These are phyloP conservation scores for Ephydatia muelleri DNA, from an alignment of 37 sponge, comb jelly and placozoan species.

Conservation along the genomic window DNA sequence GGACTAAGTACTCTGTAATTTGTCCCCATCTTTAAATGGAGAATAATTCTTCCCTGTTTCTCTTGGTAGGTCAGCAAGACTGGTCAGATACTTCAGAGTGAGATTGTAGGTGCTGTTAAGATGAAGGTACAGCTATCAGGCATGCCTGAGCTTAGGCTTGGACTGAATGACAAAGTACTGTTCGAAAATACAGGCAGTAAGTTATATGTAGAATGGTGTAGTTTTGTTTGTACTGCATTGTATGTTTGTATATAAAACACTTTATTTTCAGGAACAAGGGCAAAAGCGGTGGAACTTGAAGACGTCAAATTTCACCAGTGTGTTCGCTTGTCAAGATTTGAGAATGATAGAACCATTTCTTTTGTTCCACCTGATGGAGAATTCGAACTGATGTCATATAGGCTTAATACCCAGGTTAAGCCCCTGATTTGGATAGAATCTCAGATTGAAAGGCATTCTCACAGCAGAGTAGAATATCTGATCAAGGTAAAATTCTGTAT, in stretches of 20 bases:
- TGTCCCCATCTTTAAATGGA: background rate
- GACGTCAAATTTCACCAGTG: conserved; percentile 99
- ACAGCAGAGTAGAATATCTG: conserved; percentile 95
- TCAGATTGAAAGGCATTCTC: conserved; percentile 92
- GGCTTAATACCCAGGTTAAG: conserved; percentile 90
- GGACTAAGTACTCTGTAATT: too few species aligned
- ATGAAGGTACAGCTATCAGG: conserved; percentile 94
- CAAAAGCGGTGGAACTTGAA: conserved; percentile 94
- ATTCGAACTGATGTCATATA: conserved; percentile 98
- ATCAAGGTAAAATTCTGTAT: conserved; percentile 76
- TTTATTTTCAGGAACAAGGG: conserved; percentile 61
- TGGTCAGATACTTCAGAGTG: conserved; percentile 89
- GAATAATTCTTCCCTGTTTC: background rate
- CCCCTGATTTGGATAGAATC: conserved; percentile 96
- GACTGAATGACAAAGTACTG: conserved; percentile 95
- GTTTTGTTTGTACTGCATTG: background rate
- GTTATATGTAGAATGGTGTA: background rate
- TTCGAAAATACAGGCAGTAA: conserved; percentile 94
- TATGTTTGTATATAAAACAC: background rate
- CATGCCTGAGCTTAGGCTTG: conserved; percentile 97
- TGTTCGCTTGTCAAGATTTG: conserved; percentile 96
- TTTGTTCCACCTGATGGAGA: conserved; percentile 98
- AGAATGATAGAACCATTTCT: conserved; percentile 97
- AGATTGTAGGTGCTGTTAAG: conserved; percentile 92
- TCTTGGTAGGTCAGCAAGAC: conserved; percentile 82